Percentiles rank a stretch among this genome's conserved stretches.
Evolutionary conservation across 2,888 invertebrate genomes (phyloP).

Genomic region (Argynnis bischoffii): DNA sequence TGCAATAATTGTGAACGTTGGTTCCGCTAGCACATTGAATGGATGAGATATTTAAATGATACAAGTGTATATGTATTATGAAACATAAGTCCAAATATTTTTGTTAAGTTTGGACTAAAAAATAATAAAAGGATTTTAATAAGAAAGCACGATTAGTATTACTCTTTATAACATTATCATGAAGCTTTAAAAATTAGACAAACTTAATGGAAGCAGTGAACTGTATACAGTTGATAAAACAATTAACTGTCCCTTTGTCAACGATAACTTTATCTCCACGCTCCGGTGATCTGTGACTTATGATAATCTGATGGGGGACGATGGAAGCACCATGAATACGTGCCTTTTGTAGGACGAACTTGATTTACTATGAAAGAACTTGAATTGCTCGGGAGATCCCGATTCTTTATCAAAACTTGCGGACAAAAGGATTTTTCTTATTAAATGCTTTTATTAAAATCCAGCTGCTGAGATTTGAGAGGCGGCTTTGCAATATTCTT

Average conservation of each 20-base stretch:
- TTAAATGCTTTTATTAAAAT: slow-evolving; percentile 34
- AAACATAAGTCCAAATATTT: no score
- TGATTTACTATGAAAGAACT: slow-evolving; percentile 42
- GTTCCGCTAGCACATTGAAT: no score
- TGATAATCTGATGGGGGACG: slow-evolving; percentile 65
- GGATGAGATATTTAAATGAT: no score
- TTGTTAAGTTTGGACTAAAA: neutral
- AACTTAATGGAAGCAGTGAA: slow-evolving; percentile 40
- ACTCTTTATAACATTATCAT: neutral
- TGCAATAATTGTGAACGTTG: no score
- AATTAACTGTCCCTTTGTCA: slow-evolving; percentile 62
- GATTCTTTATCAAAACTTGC: slow-evolving; percentile 33
- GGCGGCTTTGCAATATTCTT: slow-evolving; percentile 20
- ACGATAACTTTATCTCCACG: slow-evolving; percentile 74
- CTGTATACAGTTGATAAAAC: slow-evolving; percentile 45
- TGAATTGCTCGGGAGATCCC: slow-evolving; percentile 32
- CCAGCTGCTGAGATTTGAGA: slow-evolving; percentile 35
- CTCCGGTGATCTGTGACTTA: slow-evolving; percentile 65
- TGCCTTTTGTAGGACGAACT: slow-evolving; percentile 40
- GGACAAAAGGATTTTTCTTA: slow-evolving; percentile 35
- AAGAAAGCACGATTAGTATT: neutral
- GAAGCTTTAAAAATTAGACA: slow-evolving; percentile 25
- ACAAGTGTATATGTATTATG: no score
- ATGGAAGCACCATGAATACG: slow-evolving; percentile 46
- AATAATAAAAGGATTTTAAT: neutral